phyloP scores from a whole-genome alignment of 2,797 vertebrate species.

The Etheostoma perlongum region DNA sequence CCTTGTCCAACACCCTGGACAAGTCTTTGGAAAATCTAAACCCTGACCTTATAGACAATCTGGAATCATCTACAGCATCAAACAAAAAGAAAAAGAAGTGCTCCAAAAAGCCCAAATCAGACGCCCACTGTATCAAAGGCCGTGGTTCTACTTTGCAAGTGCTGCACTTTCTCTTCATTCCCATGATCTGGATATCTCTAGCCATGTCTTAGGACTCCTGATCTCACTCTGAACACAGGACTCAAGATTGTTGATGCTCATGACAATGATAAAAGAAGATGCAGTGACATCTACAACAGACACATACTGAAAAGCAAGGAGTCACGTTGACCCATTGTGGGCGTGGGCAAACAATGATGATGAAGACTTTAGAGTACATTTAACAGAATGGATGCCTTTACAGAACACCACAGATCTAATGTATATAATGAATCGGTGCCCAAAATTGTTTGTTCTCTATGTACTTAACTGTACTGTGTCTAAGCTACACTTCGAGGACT shows the following conservation, averaged over 20 bases:
- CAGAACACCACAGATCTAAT: constrained; percentile 88
- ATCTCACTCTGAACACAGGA: constrained; percentile 64
- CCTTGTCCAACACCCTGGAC: constrained; percentile 91
- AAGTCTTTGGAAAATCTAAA: constrained; percentile 89
- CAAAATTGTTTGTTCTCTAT: constrained; percentile 91
- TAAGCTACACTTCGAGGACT: constrained; percentile 88
- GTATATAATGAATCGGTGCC: constrained; percentile 95
- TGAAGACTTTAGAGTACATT: constrained; percentile 80
- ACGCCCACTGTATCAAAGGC: constrained; percentile 93
- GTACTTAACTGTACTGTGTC: constrained; percentile 90
- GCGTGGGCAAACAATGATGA: constrained; percentile 75
- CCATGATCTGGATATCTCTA: constrained; percentile 89
- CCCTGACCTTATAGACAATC: constrained; percentile 91
- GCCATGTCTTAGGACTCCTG: constrained; percentile 85
- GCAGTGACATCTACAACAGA: constrained; percentile 85
- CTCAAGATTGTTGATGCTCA: constrained; percentile 84
- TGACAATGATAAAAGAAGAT: constrained; percentile 88
- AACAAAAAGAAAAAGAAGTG: constrained; percentile 97
- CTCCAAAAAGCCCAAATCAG: constrained; percentile 95
- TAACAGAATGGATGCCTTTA: constrained; percentile 95
- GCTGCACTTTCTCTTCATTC: constrained; percentile 85
- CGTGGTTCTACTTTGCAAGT: constrained; percentile 83
- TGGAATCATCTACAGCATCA: constrained; percentile 91
- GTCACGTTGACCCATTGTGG: constrained; percentile 69
- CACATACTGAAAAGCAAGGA: constrained; percentile 79